These are phyloP conservation scores for Seira sanloemensis DNA, from an alignment of 2,888 invertebrate genomes.

Conservation along the genomic window DNA sequence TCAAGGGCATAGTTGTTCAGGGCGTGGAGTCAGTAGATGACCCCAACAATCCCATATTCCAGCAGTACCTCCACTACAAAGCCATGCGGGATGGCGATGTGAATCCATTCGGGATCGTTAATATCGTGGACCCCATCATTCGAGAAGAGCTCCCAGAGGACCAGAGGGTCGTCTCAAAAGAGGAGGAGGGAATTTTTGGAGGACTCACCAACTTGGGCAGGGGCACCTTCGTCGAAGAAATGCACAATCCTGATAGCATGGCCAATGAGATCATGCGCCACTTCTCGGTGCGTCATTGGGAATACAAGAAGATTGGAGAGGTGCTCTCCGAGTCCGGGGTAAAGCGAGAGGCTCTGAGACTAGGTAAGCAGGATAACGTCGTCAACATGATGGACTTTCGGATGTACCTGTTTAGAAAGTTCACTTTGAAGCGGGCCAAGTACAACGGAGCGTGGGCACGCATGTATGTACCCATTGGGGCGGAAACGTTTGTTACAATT, in stretches of 20 bases:
- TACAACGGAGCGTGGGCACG: not conserved
- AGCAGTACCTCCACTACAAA: slow-evolving; percentile 31
- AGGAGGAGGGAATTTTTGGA: not conserved
- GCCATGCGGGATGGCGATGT: slow-evolving; percentile 29
- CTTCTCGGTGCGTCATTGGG: not conserved
- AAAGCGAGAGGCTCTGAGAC: not conserved
- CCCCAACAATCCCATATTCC: slow-evolving; percentile 46
- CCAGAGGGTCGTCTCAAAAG: not conserved
- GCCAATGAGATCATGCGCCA: not conserved
- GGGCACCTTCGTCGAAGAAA: not conserved
- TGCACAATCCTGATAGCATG: too few relatives aligned
- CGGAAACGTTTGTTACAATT: not conserved
- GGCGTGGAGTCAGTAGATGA: slow-evolving; percentile 22
- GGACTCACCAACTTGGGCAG: not conserved
- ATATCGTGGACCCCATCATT: slow-evolving; percentile 19
- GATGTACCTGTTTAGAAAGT: not conserved
- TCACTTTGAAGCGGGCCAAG: not conserved
- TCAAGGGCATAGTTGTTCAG: slow-evolving; percentile 26
- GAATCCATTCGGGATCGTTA: slow-evolving; percentile 17
- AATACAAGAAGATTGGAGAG: not conserved
- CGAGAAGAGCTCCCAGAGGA: not conserved
- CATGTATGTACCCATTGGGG: not conserved
- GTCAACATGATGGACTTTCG: not conserved
- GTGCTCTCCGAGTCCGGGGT: not conserved
- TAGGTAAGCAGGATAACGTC: not conserved